These are phyloP conservation scores for Bombus difficillimus DNA, from an alignment of 1,140 invertebrate species.

Conservation along the genomic window DNA sequence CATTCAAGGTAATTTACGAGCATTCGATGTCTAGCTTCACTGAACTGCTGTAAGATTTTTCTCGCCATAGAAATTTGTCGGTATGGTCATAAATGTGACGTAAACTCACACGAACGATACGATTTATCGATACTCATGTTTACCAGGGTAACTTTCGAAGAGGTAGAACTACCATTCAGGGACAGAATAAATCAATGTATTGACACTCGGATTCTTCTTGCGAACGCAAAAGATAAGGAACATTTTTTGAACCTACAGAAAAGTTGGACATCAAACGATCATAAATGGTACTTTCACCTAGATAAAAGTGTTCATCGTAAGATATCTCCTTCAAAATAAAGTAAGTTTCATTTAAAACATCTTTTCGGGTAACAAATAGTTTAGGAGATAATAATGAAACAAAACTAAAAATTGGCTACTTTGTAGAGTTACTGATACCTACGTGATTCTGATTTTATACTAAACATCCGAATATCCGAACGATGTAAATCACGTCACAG, in stretches of 20 bases:
- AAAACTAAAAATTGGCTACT: not conserved
- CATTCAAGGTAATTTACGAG: not conserved
- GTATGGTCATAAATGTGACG: constrained; percentile 1
- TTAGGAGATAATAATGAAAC: not conserved
- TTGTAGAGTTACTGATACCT: not conserved
- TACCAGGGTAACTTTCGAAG: not conserved
- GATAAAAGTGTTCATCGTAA: not conserved
- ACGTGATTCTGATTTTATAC: not conserved
- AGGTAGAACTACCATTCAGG: not conserved
- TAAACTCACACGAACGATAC: not conserved
- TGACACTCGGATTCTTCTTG: not conserved
- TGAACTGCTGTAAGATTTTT: not conserved
- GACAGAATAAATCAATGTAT: constrained; percentile 5
- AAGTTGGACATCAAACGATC: not conserved
- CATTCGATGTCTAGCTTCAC: not conserved
- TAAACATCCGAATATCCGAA: not conserved
- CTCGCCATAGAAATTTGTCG: not conserved
- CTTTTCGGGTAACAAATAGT: not conserved
- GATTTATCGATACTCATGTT: not conserved
- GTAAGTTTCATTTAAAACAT: not conserved
- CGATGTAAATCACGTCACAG: not conserved
- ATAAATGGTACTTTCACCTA: not conserved
- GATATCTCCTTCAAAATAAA: not conserved
- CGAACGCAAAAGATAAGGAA: not conserved
- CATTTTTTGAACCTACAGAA: not conserved